Conservation (phyloP, 1,140 invertebrate species). For the Pseudomyrmex cubaensis region DNA sequence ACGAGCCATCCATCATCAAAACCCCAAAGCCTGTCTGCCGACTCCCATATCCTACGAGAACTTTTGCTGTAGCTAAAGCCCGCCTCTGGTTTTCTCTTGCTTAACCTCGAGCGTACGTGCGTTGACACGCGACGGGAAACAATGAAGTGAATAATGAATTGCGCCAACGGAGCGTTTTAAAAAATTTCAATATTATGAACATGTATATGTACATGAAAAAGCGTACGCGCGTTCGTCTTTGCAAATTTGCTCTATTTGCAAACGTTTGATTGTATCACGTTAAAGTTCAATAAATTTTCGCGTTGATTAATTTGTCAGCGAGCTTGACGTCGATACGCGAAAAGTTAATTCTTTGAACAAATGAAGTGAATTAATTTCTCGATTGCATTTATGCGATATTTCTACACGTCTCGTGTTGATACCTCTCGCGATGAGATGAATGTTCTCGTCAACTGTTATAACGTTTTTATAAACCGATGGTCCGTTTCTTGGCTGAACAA, state of each 20-base stretch:
- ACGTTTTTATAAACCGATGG: slow-evolving; percentile 39
- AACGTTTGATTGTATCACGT: not conserved
- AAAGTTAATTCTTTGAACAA: not conserved
- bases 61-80: slow-evolving; percentile 34
- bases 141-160: slow-evolving; percentile 54
- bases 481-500: slow-evolving; percentile 18
- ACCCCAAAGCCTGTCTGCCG: slow-evolving; percentile 56
- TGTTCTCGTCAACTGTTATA: slow-evolving; percentile 26
- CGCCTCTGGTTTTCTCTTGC: slow-evolving; percentile 6
- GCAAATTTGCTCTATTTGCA: not conserved
- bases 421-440: not conserved
- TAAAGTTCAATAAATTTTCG: not conserved
- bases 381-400: not conserved
- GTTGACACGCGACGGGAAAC: slow-evolving; percentile 57
- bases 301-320: slow-evolving; percentile 5
- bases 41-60: slow-evolving; percentile 42
- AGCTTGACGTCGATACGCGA: not conserved
- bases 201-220: not conserved
- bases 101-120: slow-evolving; percentile 5
- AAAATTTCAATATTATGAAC: slow-evolving; percentile 30
- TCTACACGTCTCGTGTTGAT: not conserved
- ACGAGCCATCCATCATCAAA: slow-evolving; percentile 59
- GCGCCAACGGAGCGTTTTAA: slow-evolving; percentile 6
- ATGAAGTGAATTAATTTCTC: slow-evolving; percentile 11
- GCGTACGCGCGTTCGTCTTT: not conserved